These are phyloP conservation scores for Anthoscopus minutus DNA, from an alignment of 2,113 vertebrate genomes.

Conservation along the genomic window DNA sequence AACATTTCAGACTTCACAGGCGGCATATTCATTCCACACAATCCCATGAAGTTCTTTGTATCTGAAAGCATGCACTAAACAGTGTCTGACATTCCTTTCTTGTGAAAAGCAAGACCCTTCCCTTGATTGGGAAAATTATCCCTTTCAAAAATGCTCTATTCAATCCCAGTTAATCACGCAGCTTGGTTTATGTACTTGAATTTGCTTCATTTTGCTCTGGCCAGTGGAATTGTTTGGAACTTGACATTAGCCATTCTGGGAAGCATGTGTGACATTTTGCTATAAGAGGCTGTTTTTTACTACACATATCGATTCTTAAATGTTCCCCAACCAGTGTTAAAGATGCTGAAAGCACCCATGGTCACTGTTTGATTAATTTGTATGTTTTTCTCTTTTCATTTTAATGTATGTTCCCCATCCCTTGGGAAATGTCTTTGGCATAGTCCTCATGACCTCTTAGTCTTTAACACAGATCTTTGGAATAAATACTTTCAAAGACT, in stretches of 20 bases:
- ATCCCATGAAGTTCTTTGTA: not conserved
- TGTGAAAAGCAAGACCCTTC: not conserved
- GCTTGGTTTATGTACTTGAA: constrained; percentile 22
- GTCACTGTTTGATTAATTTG: constrained; percentile 62
- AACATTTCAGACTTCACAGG: not conserved
- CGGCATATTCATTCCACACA: not conserved
- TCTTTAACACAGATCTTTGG: constrained; percentile 2
- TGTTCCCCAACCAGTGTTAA: constrained; percentile 52
- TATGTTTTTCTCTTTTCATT: constrained; percentile 45
- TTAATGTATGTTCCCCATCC: constrained; percentile 48
- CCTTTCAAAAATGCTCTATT: not conserved
- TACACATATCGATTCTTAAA: constrained; percentile 57
- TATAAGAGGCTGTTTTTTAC: constrained; percentile 51
- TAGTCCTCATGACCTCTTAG: constrained; percentile 47
- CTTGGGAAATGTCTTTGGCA: constrained; percentile 7
- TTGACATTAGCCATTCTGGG: constrained; percentile 58
- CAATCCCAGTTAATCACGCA: not conserved
- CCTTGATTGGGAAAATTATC: not conserved
- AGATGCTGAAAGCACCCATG: constrained; percentile 54
- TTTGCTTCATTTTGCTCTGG: constrained; percentile 50
- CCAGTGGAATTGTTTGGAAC: constrained; percentile 44
- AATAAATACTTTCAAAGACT: constrained; percentile 47
- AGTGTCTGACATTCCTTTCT: not conserved
- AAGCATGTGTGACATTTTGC: constrained; percentile 58
- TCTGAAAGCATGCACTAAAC: not conserved